Evolutionary conservation across 1,140 invertebrate genomes (phyloP).

Genomic region (Camponotus pennsylvanicus): DNA sequence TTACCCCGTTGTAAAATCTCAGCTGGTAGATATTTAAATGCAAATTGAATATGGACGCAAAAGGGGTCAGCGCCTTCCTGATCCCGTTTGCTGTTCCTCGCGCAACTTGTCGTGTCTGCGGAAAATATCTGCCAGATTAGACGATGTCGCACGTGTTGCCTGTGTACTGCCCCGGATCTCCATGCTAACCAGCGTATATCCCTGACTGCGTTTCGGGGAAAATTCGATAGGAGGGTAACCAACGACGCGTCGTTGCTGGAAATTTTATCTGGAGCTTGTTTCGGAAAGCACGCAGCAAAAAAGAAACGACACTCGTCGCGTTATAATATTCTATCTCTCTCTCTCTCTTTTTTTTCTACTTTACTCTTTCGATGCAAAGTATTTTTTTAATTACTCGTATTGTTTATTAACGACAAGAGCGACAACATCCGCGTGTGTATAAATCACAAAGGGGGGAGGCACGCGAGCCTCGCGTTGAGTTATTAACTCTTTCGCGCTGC

Average conservation of each 20-base stretch:
- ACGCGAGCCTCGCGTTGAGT: not conserved
- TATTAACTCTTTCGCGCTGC: conserved; percentile 32
- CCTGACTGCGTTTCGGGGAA: conserved; percentile 28
- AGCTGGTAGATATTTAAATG: conserved; percentile 75
- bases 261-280: conserved; percentile 43
- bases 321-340: not conserved
- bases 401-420: conserved; percentile 8
- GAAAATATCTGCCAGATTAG: conserved; percentile 67
- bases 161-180: not conserved
- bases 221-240: conserved; percentile 49
- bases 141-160: conserved; percentile 52
- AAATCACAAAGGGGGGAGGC: conserved; percentile 1
- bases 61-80: conserved; percentile 52
- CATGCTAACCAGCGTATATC: conserved; percentile 36
- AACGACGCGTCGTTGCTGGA: conserved; percentile 1
- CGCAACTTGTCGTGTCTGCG: conserved; percentile 9
- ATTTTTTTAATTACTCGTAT: conserved; percentile 21
- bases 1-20: conserved; percentile 34
- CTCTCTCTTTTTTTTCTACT: not conserved
- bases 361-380: not conserved
- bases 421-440: not conserved
- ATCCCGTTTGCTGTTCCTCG: conserved; percentile 1
- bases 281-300: not conserved
- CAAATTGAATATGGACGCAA: conserved; percentile 79
- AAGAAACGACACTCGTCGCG: not conserved